These are phyloP conservation scores for Kryptolebias ocellatus DNA, from an alignment of 2,797 vertebrate genomes.

Conservation along the genomic window DNA sequence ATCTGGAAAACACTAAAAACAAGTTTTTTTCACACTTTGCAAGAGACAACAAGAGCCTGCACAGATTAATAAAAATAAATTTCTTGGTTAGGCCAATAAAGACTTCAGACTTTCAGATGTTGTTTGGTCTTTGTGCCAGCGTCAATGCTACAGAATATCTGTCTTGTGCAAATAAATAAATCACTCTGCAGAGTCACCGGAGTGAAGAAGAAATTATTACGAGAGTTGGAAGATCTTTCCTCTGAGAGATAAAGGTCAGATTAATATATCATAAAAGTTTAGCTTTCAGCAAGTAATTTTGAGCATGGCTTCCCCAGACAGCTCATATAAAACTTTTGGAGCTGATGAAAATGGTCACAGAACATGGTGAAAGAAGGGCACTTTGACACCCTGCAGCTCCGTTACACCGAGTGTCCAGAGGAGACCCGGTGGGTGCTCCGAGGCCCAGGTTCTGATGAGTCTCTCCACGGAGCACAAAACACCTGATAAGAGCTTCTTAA, in stretches of 20 bases:
- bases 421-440: background rate
- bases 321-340: background rate
- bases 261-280: background rate
- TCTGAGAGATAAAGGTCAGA: conserved; percentile 12
- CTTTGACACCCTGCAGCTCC: conserved; percentile 24
- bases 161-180: conserved; percentile 32
- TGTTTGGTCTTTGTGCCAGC: conserved; percentile 1
- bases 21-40: too few species aligned
- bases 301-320: conserved; percentile 7
- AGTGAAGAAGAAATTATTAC: conserved; percentile 12
- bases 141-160: background rate
- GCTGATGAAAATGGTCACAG: conserved; percentile 10
- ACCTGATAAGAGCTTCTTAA: conserved; percentile 37
- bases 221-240: conserved; percentile 1
- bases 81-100: background rate
- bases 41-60: background rate
- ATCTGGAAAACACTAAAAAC: too few species aligned
- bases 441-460: background rate
- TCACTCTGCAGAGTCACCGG: conserved; percentile 2
- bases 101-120: background rate
- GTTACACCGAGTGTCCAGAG: conserved; percentile 24
- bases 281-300: conserved; percentile 22
- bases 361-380: conserved; percentile 21
- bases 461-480: conserved; percentile 18
- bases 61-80: background rate